Base-by-base conservation (phyloP, 1,140 invertebrate genomes). In the Hyposmocoma kahamanoa region DNA sequence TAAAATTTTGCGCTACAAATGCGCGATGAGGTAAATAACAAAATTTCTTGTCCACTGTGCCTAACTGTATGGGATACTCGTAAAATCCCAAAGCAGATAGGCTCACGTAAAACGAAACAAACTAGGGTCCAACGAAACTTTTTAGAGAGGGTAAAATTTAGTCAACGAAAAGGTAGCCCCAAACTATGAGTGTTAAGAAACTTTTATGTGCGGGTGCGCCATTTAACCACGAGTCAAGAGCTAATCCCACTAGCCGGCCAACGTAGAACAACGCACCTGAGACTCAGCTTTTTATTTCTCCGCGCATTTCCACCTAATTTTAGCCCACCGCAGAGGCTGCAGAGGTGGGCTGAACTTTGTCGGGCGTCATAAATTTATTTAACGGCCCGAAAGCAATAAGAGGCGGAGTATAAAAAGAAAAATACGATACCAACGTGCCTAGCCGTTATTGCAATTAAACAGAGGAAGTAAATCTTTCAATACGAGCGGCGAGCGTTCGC, bases 401-500 rank as follows among this genome's bases (percentile, higher is more conserved):
- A 83, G 81, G 79, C 71, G 72, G 75, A 82, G 79, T 76, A 79
- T 85, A 82, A 85, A 84, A 80, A 83, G 79, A 83, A 85, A 83
- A 83, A 84, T 84, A 85, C 82, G 82, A 85, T 83, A 83, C 77
- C 77, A 78, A 83, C 79, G 82, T 83, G 82, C 82, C 79, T 80
- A 82, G 82, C 75, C 79, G 82, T 85, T 85, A 85, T 85, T 85
- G 82, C 82, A 85, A 85, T 85, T 85, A 85, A 85, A 85, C 79
- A 82, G 77, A 82, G 82, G 79, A 85, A 85, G 82, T 85, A 85
- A 85, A 85, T 85, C 82, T 85, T 83, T 85, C 82, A 82, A 83
- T 85, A 85, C 79, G 74, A 82, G 75, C 78, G 56, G 63, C 64
- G 62, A 72, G 51, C 75, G 68, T 77, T 81, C 72, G 70, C 73